Evolutionary conservation across 64 coral and sea anemone genomes (phyloP), one percentile per base, ranked within the genome.

Genomic region (Cladopsammia gracilis): DNA sequence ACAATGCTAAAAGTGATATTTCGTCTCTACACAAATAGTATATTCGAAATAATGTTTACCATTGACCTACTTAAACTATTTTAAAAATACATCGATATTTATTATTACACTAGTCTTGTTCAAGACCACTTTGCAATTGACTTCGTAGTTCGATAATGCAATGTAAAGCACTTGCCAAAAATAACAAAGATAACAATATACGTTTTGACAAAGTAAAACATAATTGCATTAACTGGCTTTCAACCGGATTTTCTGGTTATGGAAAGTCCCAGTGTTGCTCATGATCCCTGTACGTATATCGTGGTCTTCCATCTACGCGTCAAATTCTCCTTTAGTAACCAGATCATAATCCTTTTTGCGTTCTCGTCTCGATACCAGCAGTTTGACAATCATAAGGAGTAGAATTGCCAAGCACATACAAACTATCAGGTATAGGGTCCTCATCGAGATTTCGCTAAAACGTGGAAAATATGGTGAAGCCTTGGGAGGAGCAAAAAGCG

Each of bases 261-360:
- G 34, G 34, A 34, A 34, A 34, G 34, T 34, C 34, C 34, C 43
- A 20, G 34, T 50, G 44, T 75, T 50, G 13, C 44, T 70, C 4
- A 12, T 73, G 15, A 45, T 16, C 0, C 34, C 34, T 34, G 34
- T 34, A 34, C 34, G 34, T 34, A 34, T 34, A 34, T 34, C 65
- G n/a, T n/a, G 7, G 20, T 8, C 23, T 73, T 18, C 11, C 70
- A 54, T 43, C 75, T 93, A 98, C 48, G 96, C 96, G 52, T 98
- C 96, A 24, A 98, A 98, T 53, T 98, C 96, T 75, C 96, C 96
- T 77, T 94, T 98, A 18, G 96, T 98, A 24, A 98, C 96, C 45
- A 98, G 88, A 88, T 77, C 81, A 58, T 98, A 94, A 76, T 94
- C 96, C 76, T 47, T 79, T 45, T 90, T 98, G 49, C 89, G 92